Conservation (phyloP, 1,140 invertebrate species). For the Copidosoma floridanum region DNA sequence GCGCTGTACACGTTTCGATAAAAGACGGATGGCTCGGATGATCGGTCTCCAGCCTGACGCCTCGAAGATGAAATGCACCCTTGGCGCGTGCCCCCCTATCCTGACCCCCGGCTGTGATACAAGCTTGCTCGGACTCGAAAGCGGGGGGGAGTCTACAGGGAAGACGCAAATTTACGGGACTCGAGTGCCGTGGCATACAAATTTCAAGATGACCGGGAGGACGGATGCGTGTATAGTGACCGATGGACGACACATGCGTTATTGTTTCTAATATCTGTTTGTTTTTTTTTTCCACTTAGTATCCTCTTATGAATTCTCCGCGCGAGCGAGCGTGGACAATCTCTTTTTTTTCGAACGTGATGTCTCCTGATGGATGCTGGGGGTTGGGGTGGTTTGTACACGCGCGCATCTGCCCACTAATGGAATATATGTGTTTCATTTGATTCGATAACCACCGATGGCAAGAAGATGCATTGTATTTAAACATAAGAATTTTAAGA, state of each 20-base stretch:
- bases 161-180: conserved; percentile 48
- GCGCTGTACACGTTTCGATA: conserved; percentile 44
- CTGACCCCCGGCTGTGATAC: conserved; percentile 4
- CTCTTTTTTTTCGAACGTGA: too few relatives aligned
- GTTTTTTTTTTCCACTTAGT: too few relatives aligned
- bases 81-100: conserved; percentile 40
- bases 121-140: conserved; percentile 28
- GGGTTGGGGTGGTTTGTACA: too few relatives aligned
- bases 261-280: too few relatives aligned
- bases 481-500: too few relatives aligned
- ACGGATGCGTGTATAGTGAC: neutral
- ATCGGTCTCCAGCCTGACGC: conserved; percentile 55
- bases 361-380: too few relatives aligned
- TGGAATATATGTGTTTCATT: too few relatives aligned
- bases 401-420: too few relatives aligned
- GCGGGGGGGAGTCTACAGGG: neutral
- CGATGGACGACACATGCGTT: conserved; percentile 4
- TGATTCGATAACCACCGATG: too few relatives aligned
- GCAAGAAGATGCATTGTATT: too few relatives aligned
- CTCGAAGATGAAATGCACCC: conserved; percentile 55
- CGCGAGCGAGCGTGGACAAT: too few relatives aligned
- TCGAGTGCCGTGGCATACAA: conserved; percentile 46
- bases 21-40: conserved; percentile 53
- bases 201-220: conserved; percentile 26
- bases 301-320: too few relatives aligned